Evolutionary conservation across 2,113 vertebrate species (phyloP).

Genomic region (Vidua chalybeata): DNA sequence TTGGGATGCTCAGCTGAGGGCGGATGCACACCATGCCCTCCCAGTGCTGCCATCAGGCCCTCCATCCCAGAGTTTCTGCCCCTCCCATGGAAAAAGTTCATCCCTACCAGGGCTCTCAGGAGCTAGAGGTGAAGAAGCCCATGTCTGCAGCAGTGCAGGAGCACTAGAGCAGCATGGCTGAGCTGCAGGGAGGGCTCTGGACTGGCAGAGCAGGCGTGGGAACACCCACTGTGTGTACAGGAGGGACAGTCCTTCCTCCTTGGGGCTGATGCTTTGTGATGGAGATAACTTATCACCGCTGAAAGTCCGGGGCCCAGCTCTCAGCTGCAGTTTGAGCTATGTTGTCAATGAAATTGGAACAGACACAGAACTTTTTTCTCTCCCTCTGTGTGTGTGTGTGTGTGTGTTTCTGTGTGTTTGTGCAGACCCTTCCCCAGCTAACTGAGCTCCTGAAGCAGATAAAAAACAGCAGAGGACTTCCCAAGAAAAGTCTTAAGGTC

Average conservation of each 20-base stretch:
- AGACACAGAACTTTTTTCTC: not conserved
- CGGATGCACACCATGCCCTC: not conserved
- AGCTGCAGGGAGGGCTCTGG: not conserved
- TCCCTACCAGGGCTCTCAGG: no score
- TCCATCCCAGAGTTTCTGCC: not conserved
- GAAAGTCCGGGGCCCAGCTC: conserved; percentile 25
- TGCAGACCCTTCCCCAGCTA: not conserved
- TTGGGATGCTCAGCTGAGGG: not conserved
- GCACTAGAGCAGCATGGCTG: not conserved
- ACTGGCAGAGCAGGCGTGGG: not conserved
- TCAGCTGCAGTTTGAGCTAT: not conserved
- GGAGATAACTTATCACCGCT: conserved; percentile 20
- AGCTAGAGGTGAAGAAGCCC: not conserved
- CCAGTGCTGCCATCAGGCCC: rapidly evolving
- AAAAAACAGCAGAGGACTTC: not conserved
- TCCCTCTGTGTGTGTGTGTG: rapidly evolving
- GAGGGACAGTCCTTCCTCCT: not conserved
- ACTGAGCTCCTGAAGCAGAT: not conserved
- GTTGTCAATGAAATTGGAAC: not conserved
- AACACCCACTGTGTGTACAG: not conserved
- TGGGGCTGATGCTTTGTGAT: not conserved
- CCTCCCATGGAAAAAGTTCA: not conserved
- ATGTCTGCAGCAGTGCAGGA: not conserved
- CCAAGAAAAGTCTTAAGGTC: not conserved
- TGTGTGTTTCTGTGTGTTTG: not conserved